Percentiles rank a stretch among this genome's conserved stretches.
Evolutionary conservation across 2,797 vertebrate genomes (phyloP).

Genomic region (Protonibea diacanthus): DNA sequence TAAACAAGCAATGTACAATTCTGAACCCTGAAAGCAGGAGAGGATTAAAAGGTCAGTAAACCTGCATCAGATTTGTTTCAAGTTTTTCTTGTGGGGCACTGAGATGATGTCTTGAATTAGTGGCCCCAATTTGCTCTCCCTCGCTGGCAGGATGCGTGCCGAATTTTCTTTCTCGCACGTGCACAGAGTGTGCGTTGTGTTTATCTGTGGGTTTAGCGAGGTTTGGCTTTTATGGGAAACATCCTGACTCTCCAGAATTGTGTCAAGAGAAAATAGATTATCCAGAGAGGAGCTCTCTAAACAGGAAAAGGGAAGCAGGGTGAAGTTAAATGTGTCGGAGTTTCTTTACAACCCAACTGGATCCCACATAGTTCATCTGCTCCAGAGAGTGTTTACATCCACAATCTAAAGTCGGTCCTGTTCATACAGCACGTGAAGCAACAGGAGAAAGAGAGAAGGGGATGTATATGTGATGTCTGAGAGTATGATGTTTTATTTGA

Average conservation of each 20-base stretch:
- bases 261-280: conserved; percentile 77
- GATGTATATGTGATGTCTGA: conserved; percentile 1
- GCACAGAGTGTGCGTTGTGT: conserved; percentile 37
- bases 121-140: conserved; percentile 27
- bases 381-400: conserved; percentile 30
- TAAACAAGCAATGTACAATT: conserved; percentile 16
- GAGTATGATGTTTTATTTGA: neutral
- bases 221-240: conserved; percentile 66
- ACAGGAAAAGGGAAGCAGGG: conserved; percentile 81
- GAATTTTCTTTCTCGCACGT: conserved; percentile 40
- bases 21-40: neutral
- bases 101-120: conserved; percentile 35
- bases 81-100: conserved; percentile 9
- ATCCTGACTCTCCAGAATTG: conserved; percentile 72
- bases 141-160: conserved; percentile 13
- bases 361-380: conserved; percentile 55
- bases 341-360: conserved; percentile 65
- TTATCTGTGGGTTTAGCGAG: conserved; percentile 43
- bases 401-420: conserved; percentile 20
- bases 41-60: conserved; percentile 16
- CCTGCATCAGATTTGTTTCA: conserved; percentile 9
- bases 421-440: conserved; percentile 2
- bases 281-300: conserved; percentile 72
- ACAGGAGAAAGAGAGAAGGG: neutral
- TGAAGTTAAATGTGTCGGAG: conserved; percentile 73